Base-by-base conservation (phyloP, 92 coral and sea anemone genomes). In the Pocillopora meandrina region DNA sequence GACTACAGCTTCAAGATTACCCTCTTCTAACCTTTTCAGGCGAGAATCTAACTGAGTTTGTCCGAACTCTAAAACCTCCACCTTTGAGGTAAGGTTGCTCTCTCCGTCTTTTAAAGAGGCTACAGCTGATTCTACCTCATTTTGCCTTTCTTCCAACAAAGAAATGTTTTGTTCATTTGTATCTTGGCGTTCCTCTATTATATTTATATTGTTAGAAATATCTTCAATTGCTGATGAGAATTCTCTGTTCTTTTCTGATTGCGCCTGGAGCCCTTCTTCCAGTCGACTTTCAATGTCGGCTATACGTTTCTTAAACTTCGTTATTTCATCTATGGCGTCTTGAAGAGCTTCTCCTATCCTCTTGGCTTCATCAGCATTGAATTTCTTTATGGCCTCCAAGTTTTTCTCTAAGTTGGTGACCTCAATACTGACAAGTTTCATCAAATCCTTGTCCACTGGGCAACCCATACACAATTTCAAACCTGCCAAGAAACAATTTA, bases 381-480 rank as follows among this genome's bases (percentile, higher is more conserved):
- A 76, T 55, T 42, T 34, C 60, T 56, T 74, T 8, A 83, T 61
- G 76, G 23, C 47, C 26, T 87, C 82, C 8, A 88, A 63, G 59
- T 90, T 87, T 19, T 70, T 61, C 18, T 34, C 31, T 35, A 95
- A 89, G 35, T 42, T 76, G 18, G 77, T 72, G 23, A 95, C 89
- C 49, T 95, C 95, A 2, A 12, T 71, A 11, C 85, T 85, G 68
- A 95, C 63, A 4, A 95, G 88, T 34, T 87, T 89, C 72, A 95
- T 65, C 11, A 93, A 80, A 78, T 91, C 95, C n/a, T 90, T 75
- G 64, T 95, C 97, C 16, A 95, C 95, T 19, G 91, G 83, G 49
- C 26, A 26, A 26, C 26, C 26, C 26, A 26, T 26, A 0, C 26
- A 26, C 26, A 26, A 26, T 26, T 26, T 0, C 26, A 26, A 26